These are phyloP conservation scores for Chrysolina oricalcia DNA, from an alignment of 2,888 invertebrate genomes.

Conservation along the genomic window DNA sequence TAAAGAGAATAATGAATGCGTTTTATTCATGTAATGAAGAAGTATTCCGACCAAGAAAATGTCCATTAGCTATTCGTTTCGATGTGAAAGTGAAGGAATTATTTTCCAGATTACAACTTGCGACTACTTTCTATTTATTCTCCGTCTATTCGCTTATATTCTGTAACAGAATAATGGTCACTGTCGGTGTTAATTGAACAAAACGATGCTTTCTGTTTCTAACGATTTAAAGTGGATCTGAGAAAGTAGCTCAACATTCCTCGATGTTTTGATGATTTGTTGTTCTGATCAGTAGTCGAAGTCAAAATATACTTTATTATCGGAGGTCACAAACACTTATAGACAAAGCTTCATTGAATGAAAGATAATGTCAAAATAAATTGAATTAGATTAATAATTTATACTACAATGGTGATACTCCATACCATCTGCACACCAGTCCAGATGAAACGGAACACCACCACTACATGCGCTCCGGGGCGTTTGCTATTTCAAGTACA, in stretches of 20 bases:
- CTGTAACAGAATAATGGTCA: not conserved
- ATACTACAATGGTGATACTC: too few relatives aligned
- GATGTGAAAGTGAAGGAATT: slow-evolving; percentile 53
- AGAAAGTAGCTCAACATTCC: slow-evolving; percentile 2
- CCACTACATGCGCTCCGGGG: too few relatives aligned
- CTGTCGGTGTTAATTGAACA: not conserved
- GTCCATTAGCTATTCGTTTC: slow-evolving; percentile 44
- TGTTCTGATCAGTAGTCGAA: not conserved
- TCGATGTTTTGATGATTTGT: not conserved
- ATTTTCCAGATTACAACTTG: slow-evolving; percentile 46
- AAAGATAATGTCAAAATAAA: too few relatives aligned
- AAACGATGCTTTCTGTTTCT: slow-evolving; percentile 9
- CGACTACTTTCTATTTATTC: slow-evolving; percentile 53
- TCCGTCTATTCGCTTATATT: slow-evolving; percentile 41
- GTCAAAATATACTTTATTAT: too few relatives aligned
- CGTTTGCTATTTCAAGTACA: too few relatives aligned
- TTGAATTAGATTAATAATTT: too few relatives aligned
- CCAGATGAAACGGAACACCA: too few relatives aligned
- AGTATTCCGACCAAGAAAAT: slow-evolving; percentile 50
- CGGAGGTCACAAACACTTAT: too few relatives aligned
- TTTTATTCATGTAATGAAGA: slow-evolving; percentile 49
- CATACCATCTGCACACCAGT: too few relatives aligned
- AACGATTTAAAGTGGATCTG: slow-evolving; percentile 3
- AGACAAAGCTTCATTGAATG: too few relatives aligned
- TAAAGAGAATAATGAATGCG: slow-evolving; percentile 45